Conservation (phyloP, 37 sponge, comb jelly and placozoan species). For the Chondrilla cf. caribensis region DNA sequence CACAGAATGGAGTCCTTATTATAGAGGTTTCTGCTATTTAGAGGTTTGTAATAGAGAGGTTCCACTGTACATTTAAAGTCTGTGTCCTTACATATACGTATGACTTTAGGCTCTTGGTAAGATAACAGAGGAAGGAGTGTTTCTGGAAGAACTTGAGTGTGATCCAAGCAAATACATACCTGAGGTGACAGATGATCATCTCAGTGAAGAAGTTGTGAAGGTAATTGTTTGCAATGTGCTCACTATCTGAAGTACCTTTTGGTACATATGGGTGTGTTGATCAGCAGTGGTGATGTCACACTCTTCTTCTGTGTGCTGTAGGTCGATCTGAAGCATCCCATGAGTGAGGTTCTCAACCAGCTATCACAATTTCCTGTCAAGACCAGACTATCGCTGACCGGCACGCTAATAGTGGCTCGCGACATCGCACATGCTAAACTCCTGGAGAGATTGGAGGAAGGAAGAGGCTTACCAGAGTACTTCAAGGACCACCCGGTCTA, state of each 20-base stretch:
- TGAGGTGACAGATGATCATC: slow-evolving; percentile 26
- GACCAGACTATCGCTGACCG: slow-evolving; percentile 43
- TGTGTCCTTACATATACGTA: background rate
- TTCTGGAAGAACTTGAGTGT: slow-evolving; percentile 47
- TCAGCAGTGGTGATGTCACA: background rate
- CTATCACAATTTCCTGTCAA: slow-evolving; percentile 39
- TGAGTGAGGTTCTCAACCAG: slow-evolving; percentile 15
- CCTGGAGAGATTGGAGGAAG: slow-evolving; percentile 31
- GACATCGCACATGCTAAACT: slow-evolving; percentile 62
- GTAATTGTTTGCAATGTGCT: background rate
- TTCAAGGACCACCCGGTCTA: slow-evolving; percentile 52
- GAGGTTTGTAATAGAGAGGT: too few species aligned
- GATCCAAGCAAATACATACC: slow-evolving; percentile 48
- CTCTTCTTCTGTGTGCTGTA: background rate
- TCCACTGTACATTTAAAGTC: too few species aligned
- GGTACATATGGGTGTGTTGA: background rate
- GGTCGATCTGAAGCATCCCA: slow-evolving; percentile 46
- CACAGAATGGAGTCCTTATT: too few species aligned
- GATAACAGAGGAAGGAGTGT: slow-evolving; percentile 49
- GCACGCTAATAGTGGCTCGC: slow-evolving; percentile 46
- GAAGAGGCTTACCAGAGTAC: slow-evolving; percentile 43
- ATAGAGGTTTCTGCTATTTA: too few species aligned
- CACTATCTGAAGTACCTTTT: too few species aligned
- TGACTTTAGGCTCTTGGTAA: slow-evolving; percentile 40
- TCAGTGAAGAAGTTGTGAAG: slow-evolving; percentile 33